Percentiles rank a stretch among this genome's conserved stretches.
phyloP scores from a whole-genome alignment of 1,140 invertebrate genomes.

The Ceratosolen fusciceps region DNA sequence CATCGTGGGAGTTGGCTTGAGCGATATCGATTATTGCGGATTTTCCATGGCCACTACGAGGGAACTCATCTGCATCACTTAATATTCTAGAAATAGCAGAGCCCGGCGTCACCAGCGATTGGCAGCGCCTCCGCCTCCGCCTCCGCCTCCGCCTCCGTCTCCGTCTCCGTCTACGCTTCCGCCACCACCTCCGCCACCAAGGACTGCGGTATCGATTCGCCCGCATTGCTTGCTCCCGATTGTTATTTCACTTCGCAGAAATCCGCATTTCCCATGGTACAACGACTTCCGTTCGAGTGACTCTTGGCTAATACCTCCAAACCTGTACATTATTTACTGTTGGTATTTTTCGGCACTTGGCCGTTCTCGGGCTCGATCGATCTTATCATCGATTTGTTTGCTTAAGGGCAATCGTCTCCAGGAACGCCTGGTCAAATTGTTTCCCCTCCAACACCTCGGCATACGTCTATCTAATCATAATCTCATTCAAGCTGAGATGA shows the following conservation, averaged over 20 bases:
- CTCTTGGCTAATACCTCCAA: not conserved
- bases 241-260: conserved; percentile 12
- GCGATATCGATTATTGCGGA: not conserved
- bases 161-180: too few relatives aligned
- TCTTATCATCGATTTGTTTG: too few relatives aligned
- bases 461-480: too few relatives aligned
- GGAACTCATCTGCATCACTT: not conserved
- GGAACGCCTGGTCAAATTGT: too few relatives aligned
- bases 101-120: not conserved
- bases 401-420: too few relatives aligned
- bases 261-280: not conserved
- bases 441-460: too few relatives aligned
- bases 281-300: not conserved
- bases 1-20: not conserved
- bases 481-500: too few relatives aligned
- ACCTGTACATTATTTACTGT: not conserved
- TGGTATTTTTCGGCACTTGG: too few relatives aligned
- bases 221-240: conserved; percentile 7
- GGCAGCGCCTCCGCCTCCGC: not conserved
- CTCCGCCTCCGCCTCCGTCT: not conserved
- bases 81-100: not conserved
- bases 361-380: too few relatives aligned
- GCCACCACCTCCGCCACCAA: not conserved
- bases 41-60: not conserved
- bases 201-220: conserved; percentile 1